Evolutionary conservation across 2,888 invertebrate species (phyloP).

Genomic region (Mylabris sibirica): DNA sequence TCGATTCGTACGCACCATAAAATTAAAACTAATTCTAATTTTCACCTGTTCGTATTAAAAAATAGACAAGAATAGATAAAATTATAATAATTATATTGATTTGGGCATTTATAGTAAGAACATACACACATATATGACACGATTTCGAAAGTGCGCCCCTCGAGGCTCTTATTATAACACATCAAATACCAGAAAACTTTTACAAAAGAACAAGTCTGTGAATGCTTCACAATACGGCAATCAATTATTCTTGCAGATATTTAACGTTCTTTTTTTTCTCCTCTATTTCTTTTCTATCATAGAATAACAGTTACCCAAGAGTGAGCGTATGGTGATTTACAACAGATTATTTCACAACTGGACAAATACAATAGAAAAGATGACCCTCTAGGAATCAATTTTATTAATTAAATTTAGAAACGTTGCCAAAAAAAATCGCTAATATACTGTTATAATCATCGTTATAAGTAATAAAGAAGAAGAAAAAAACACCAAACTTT

Average conservation of each 20-base stretch:
- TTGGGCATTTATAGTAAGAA: background rate
- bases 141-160: conserved; percentile 34
- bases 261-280: conserved; percentile 25
- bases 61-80: background rate
- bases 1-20: background rate
- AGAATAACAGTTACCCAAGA: conserved; percentile 12
- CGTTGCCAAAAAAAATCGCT: background rate
- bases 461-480: background rate
- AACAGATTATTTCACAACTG: conserved; percentile 32
- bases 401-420: background rate
- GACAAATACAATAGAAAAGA: conserved; percentile 26
- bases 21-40: background rate
- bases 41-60: background rate
- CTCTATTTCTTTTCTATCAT: background rate
- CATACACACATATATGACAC: conserved; percentile 12
- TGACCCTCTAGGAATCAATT: conserved; percentile 17
- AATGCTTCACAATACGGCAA: conserved; percentile 36
- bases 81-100: conserved; percentile 8
- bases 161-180: conserved; percentile 36
- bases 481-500: background rate
- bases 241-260: conserved; percentile 37
- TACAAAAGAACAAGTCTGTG: conserved; percentile 37
- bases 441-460: background rate
- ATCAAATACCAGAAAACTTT: conserved; percentile 31
- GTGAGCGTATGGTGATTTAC: conserved; percentile 26